A percentile compares a stretch with the other conserved stretches of the same genome.
phyloP scores from a whole-genome alignment of 2,888 invertebrate genomes.

The Branchellion lobata region DNA sequence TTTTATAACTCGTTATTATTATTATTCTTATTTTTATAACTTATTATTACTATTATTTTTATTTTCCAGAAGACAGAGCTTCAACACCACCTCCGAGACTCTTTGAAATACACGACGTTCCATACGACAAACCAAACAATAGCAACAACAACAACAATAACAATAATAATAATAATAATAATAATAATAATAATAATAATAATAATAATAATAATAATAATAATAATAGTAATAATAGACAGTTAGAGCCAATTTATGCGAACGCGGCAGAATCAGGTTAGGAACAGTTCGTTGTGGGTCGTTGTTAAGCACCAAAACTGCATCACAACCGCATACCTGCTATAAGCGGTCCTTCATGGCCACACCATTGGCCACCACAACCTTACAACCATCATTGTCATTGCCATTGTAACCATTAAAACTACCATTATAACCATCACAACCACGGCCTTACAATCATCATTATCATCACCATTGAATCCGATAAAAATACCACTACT shows the following conservation, averaged over 20 bases:
- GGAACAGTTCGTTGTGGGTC: not conserved
- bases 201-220: not conserved
- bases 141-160: not conserved
- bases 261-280: slow-evolving; percentile 42
- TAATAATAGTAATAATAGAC: slow-evolving; percentile 16
- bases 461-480: too few species aligned
- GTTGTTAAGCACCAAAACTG: too few species aligned
- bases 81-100: slow-evolving; percentile 44
- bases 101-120: slow-evolving; percentile 52
- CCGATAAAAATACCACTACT: not conserved
- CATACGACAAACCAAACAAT: slow-evolving; percentile 51
- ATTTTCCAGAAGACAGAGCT: not conserved
- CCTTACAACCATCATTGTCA: too few species aligned
- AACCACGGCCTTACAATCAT: not conserved
- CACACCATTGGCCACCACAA: too few species aligned
- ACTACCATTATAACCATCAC: not conserved
- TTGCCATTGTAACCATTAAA: too few species aligned
- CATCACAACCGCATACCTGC: too few species aligned
- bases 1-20: not conserved
- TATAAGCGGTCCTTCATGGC: too few species aligned
- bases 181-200: slow-evolving; percentile 19
- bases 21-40: not conserved
- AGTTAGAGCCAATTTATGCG: slow-evolving; percentile 47
- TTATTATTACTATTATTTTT: not conserved
- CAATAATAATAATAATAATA: not conserved